phyloP scores from a whole-genome alignment of 2,888 invertebrate genomes.

The Amiota communis region DNA sequence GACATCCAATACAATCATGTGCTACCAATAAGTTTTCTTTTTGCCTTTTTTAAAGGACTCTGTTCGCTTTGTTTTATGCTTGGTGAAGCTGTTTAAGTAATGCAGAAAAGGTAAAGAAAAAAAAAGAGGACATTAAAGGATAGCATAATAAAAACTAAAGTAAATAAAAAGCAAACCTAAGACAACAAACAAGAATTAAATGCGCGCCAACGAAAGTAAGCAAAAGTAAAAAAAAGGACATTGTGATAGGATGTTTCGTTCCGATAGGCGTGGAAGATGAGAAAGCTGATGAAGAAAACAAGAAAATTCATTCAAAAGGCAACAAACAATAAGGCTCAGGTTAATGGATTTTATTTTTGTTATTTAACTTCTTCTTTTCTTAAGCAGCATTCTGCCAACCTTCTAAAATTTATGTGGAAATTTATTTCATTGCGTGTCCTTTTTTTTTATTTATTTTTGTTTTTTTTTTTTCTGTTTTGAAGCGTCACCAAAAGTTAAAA shows the following conservation, averaged over 20 bases:
- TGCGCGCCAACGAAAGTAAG: conserved; percentile 39
- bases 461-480: conserved; percentile 11
- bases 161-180: conserved; percentile 2
- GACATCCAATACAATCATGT: background rate
- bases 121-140: background rate
- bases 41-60: background rate
- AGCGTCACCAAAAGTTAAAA: conserved; percentile 54
- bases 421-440: conserved; percentile 3
- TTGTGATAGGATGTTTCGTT: no score
- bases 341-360: conserved; percentile 67
- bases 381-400: no score
- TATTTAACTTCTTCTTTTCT: conserved; percentile 49
- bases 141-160: conserved; percentile 5
- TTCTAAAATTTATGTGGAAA: conserved; percentile 23
- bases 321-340: conserved; percentile 45
- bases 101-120: background rate
- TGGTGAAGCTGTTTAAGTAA: conserved; percentile 6
- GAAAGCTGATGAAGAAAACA: conserved; percentile 29
- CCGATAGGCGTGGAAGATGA: background rate
- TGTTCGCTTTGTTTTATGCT: background rate
- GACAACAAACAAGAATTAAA: conserved; percentile 50
- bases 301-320: conserved; percentile 46
- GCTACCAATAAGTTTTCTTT: background rate
- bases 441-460: conserved; percentile 17
- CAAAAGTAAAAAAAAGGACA: background rate